Evolutionary conservation across 1,140 invertebrate species (phyloP).

Genomic region (Drosophila pseudoananassae): DNA sequence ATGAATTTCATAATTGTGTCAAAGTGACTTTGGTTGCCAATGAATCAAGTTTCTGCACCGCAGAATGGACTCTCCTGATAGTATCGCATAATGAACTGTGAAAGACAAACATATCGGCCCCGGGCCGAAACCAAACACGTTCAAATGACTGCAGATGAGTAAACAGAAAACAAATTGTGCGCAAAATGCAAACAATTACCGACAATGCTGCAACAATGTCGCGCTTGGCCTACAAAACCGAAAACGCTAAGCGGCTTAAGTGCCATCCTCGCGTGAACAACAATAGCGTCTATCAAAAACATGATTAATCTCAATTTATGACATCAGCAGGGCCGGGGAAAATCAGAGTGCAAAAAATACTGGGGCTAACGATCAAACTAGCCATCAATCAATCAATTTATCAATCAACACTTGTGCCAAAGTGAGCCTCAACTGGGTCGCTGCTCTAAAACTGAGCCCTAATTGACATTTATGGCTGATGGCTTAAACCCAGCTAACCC

Average conservation of each 20-base stretch:
- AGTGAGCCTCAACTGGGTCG: conserved; percentile 11
- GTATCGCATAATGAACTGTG: conserved; percentile 12
- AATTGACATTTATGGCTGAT: conserved; percentile 51
- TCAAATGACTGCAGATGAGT: conserved; percentile 5
- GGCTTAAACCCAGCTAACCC: conserved; percentile 21
- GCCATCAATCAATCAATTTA: conserved; percentile 75
- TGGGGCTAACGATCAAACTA: conserved; percentile 61
- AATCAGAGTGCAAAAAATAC: background rate
- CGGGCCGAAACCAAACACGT: background rate
- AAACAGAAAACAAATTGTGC: conserved; percentile 46
- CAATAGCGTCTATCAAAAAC: conserved; percentile 54
- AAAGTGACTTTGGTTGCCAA: conserved; percentile 7
- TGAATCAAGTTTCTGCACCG: background rate
- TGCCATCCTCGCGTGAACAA: conserved; percentile 12
- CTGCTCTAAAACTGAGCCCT: conserved; percentile 14
- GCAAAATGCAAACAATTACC: conserved; percentile 41
- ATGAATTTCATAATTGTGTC: background rate
- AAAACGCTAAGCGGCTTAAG: conserved; percentile 44
- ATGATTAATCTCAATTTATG: conserved; percentile 82
- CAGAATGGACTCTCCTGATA: background rate
- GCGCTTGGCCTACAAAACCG: conserved; percentile 6
- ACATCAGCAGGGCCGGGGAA: conserved; percentile 45
- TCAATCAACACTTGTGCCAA: conserved; percentile 57
- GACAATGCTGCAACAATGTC: conserved; percentile 35
- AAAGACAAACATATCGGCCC: conserved; percentile 20